phyloP scores from a whole-genome alignment of 2,888 invertebrate genomes.

The Psococerastis gibbosa region DNA sequence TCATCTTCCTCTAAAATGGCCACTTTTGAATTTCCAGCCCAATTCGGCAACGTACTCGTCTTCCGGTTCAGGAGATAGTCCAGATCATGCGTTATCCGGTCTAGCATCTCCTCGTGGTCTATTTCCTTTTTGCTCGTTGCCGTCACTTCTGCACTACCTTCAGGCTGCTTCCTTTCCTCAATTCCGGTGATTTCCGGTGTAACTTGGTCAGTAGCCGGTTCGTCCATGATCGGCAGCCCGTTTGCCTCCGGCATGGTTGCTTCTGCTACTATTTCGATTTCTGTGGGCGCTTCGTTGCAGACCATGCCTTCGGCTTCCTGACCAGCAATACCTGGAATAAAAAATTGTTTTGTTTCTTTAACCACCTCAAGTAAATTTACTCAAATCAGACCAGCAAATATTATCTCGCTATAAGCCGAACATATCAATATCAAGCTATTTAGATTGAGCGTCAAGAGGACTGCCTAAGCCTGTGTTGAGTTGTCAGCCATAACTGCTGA shows the following conservation, averaged over 20 bases:
- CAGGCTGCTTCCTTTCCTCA: conserved; percentile 23
- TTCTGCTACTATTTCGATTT: neutral
- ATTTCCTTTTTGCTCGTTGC: conserved; percentile 11
- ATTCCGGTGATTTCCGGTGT: too few relatives aligned
- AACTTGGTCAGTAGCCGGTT: too few relatives aligned
- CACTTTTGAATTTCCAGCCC: neutral
- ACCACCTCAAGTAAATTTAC: too few relatives aligned
- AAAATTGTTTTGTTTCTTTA: too few relatives aligned
- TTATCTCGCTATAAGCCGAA: too few relatives aligned
- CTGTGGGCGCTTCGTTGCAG: neutral
- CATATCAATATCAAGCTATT: too few relatives aligned
- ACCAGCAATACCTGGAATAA: neutral
- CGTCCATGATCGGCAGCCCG: conserved; percentile 12
- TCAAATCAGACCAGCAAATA: too few relatives aligned
- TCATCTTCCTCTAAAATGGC: conserved; percentile 3
- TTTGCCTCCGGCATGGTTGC: conserved; percentile 10
- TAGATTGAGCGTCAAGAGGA: too few relatives aligned
- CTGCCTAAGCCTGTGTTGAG: too few relatives aligned
- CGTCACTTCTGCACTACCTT: conserved; percentile 22
- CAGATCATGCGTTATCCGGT: conserved; percentile 63
- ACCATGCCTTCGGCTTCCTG: conserved; percentile 6
- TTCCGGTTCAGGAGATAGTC: conserved; percentile 59
- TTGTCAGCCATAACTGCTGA: too few relatives aligned
- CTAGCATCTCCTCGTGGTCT: conserved; percentile 37
- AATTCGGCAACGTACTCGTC: neutral